These are phyloP conservation scores for Plagodis pulveraria DNA, from an alignment of 2,888 invertebrate genomes.

Conservation along the genomic window DNA sequence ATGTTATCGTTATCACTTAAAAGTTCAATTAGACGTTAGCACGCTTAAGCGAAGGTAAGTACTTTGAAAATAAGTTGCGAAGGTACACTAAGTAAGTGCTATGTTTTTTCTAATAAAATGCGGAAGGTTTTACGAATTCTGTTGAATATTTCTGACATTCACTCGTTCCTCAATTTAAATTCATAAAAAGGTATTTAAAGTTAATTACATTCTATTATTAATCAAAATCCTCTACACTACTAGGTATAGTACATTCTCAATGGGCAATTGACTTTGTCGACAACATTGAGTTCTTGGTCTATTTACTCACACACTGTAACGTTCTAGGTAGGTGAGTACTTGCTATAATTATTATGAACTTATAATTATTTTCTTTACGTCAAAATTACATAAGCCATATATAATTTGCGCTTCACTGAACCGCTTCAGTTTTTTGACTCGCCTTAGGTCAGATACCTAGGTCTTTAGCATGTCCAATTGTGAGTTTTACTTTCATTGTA, in stretches of 20 bases:
- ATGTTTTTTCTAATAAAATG: too few relatives aligned
- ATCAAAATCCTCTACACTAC: slow-evolving; percentile 18
- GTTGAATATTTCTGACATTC: slow-evolving; percentile 5
- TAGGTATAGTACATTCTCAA: slow-evolving; percentile 18
- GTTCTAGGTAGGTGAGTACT: slow-evolving; percentile 30
- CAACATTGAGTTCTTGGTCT: slow-evolving; percentile 54
- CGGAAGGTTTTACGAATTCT: background rate
- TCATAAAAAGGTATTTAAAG: slow-evolving; percentile 2
- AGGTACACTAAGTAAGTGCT: too few relatives aligned
- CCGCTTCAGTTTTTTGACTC: slow-evolving; percentile 23
- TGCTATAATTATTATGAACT: slow-evolving; percentile 46
- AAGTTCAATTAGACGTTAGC: background rate
- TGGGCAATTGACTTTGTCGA: slow-evolving; percentile 27
- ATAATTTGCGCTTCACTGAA: slow-evolving; percentile 34
- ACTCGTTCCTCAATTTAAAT: slow-evolving; percentile 4
- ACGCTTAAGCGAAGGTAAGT: background rate
- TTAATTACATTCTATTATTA: slow-evolving; percentile 14
- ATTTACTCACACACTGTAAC: slow-evolving; percentile 62
- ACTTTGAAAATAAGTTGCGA: background rate
- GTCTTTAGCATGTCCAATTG: background rate
- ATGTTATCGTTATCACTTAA: slow-evolving; percentile 5
- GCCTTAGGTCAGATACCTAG: slow-evolving; percentile 20
- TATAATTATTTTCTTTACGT: slow-evolving; percentile 36
- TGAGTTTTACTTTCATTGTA: slow-evolving; percentile 14
- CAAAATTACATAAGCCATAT: slow-evolving; percentile 45